phyloP scores from a whole-genome alignment of 2,797 vertebrate species.

The Centropyge bicolor region DNA sequence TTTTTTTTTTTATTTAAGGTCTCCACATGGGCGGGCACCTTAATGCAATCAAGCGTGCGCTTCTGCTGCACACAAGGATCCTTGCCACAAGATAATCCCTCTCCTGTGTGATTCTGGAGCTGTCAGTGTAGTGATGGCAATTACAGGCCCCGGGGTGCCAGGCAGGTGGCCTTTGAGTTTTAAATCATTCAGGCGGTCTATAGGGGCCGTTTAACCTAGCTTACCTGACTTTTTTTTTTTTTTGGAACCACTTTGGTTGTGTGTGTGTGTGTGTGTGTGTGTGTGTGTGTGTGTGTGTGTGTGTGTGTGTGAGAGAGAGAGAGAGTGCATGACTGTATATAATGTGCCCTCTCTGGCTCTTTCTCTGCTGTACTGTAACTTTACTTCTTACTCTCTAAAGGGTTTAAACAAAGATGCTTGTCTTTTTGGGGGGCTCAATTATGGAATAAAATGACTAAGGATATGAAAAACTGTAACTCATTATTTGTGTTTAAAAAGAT shows the following conservation, averaged over 20 bases:
- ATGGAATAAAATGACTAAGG: no score
- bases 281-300: background rate
- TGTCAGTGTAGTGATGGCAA: constrained; percentile 74
- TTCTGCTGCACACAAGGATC: constrained; percentile 60
- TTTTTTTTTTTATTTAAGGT: constrained; percentile 58
- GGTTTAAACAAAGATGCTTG: no score
- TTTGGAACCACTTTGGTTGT: constrained; percentile 26
- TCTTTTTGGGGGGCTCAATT: no score
- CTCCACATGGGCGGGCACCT: constrained; percentile 46
- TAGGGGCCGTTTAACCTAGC: constrained; percentile 72
- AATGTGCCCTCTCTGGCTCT: background rate
- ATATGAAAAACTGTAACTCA: no score
- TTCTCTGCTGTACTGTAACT: background rate
- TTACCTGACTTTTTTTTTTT: constrained; percentile 54
- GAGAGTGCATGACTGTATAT: constrained; percentile 16
- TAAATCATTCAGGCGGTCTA: constrained; percentile 69
- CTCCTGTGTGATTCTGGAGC: constrained; percentile 71
- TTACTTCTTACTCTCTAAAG: no score
- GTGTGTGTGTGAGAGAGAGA: background rate
- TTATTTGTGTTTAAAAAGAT: no score
- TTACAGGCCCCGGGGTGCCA: constrained; percentile 71
- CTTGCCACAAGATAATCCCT: constrained; percentile 72
- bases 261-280: background rate
- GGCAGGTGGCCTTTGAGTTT: constrained; percentile 75
- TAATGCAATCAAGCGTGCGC: constrained; percentile 70